Percentiles rank a stretch among this genome's conserved stretches.
Conservation (phyloP, 2,888 invertebrate genomes). For the Synanthedon tipuliformis region DNA sequence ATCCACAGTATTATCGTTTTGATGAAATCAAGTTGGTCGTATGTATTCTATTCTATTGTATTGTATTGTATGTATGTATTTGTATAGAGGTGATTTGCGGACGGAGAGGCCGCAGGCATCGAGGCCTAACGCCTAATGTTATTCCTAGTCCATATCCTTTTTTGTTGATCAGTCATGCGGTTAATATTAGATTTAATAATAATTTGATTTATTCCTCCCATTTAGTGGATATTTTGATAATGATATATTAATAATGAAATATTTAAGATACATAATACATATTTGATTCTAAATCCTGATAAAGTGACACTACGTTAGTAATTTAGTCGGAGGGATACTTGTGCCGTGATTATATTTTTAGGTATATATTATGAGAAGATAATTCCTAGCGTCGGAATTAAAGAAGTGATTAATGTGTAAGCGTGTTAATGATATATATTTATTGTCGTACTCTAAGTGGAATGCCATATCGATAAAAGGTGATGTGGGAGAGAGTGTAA, state of each 20-base stretch:
- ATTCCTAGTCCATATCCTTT: slow-evolving; percentile 71
- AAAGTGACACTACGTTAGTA: slow-evolving; percentile 71
- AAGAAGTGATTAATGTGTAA: slow-evolving; percentile 71
- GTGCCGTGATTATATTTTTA: slow-evolving; percentile 72
- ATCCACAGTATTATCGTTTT: slow-evolving; percentile 61
- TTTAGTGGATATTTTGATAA: slow-evolving; percentile 72
- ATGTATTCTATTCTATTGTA: slow-evolving; percentile 33
- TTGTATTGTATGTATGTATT: too few species aligned
- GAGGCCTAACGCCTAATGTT: slow-evolving; percentile 66
- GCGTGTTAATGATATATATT: slow-evolving; percentile 60
- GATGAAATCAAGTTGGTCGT: slow-evolving; percentile 55
- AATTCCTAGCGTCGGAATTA: slow-evolving; percentile 72
- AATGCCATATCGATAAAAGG: slow-evolving; percentile 72
- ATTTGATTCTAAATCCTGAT: slow-evolving; percentile 72
- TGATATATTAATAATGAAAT: slow-evolving; percentile 72
- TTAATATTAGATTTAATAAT: slow-evolving; percentile 69
- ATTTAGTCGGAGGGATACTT: slow-evolving; percentile 72
- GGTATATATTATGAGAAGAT: slow-evolving; percentile 67
- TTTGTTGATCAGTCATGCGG: slow-evolving; percentile 71
- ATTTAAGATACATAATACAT: slow-evolving; percentile 72
- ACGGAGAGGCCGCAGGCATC: slow-evolving; percentile 37
- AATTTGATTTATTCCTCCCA: slow-evolving; percentile 72
- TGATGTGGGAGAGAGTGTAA: slow-evolving; percentile 65
- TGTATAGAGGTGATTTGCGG: not conserved
- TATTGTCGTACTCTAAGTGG: slow-evolving; percentile 69